phyloP scores from a whole-genome alignment of 2,888 invertebrate genomes.

The Apomyelois bistriatella region DNA sequence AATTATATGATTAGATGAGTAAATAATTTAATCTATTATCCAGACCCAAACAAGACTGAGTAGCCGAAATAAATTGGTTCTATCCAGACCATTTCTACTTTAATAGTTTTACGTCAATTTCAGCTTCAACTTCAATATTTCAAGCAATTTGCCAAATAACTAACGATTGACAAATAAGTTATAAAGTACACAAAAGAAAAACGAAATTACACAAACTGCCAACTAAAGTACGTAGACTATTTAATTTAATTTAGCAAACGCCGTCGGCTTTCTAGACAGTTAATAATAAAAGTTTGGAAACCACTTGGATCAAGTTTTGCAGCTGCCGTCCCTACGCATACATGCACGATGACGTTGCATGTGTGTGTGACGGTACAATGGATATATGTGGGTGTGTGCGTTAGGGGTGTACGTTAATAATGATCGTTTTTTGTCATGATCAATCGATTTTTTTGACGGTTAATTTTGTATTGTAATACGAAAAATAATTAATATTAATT shows the following conservation, averaged over 20 bases:
- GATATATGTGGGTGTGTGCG: conserved; percentile 27
- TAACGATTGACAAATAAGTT: not conserved
- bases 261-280: conserved; percentile 22
- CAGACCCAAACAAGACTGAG: not conserved
- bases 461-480: conserved; percentile 4
- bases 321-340: conserved; percentile 65
- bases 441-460: conserved; percentile 12
- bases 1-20: too few species aligned
- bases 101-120: not conserved
- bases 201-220: not conserved
- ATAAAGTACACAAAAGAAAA: not conserved
- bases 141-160: not conserved
- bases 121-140: not conserved
- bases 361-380: conserved; percentile 30
- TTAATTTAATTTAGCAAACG: conserved; percentile 20
- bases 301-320: conserved; percentile 64
- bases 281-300: conserved; percentile 64
- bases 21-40: too few species aligned
- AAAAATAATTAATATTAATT: conserved; percentile 11
- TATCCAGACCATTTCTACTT: not conserved
- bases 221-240: conserved; percentile 24
- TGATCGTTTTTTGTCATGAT: conserved; percentile 10
- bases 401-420: conserved; percentile 14
- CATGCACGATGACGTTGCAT: conserved; percentile 25
- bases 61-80: not conserved